Evolutionary conservation across 2,113 vertebrate genomes (phyloP).

Genomic region (Neodontobutis hainanensis): DNA sequence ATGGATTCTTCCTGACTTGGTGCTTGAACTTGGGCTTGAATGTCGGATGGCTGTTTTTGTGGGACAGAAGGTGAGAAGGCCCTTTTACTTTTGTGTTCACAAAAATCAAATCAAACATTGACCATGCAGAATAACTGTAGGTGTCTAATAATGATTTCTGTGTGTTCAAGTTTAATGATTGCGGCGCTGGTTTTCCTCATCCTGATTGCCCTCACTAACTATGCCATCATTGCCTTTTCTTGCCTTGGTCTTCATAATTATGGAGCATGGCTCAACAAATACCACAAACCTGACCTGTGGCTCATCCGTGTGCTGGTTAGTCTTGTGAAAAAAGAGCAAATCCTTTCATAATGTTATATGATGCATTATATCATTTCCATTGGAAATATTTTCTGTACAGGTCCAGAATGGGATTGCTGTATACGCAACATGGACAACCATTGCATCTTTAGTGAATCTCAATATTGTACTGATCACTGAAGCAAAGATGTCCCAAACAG

Average conservation of each 20-base stretch:
- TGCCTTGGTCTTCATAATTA: conserved; percentile 72
- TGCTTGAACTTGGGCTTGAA: conserved; percentile 72
- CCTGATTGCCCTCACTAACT: conserved; percentile 75
- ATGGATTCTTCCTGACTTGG: conserved; percentile 68
- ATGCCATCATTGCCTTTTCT: conserved; percentile 74
- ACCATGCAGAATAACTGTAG: too few species aligned
- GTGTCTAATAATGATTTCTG: background rate
- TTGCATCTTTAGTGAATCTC: conserved; percentile 82
- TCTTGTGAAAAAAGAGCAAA: too few species aligned
- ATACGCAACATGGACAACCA: conserved; percentile 82
- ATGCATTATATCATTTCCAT: too few species aligned
- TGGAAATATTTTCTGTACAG: conserved; percentile 50
- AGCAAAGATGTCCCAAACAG: conserved; percentile 48
- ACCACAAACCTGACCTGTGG: conserved; percentile 82
- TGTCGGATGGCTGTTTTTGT: conserved; percentile 72
- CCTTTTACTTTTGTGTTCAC: too few species aligned
- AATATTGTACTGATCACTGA: conserved; percentile 74
- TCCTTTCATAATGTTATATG: too few species aligned
- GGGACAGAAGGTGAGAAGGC: conserved; percentile 72
- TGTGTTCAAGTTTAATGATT: conserved; percentile 40
- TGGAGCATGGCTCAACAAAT: conserved; percentile 76
- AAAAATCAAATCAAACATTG: too few species aligned
- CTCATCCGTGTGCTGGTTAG: conserved; percentile 79
- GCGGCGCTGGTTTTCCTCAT: conserved; percentile 72
- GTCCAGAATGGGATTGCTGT: conserved; percentile 83